Evolutionary conservation across 2,113 vertebrate species (phyloP).

Genomic region (Aramus guarauna): DNA sequence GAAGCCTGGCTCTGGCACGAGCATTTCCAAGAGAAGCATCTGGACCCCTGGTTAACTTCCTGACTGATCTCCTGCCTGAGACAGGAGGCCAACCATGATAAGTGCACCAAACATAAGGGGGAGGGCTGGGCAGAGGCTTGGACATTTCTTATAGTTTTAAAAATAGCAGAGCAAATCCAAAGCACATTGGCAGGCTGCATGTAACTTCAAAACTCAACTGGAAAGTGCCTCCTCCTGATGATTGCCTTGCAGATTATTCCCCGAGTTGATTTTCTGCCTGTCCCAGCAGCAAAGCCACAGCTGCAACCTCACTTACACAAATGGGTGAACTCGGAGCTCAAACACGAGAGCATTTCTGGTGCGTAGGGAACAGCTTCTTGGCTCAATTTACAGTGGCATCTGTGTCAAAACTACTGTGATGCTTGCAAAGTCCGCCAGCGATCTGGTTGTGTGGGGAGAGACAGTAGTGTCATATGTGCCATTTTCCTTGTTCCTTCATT

Average conservation of each 20-base stretch:
- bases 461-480: neutral
- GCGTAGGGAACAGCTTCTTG: neutral
- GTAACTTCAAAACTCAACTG: constrained; percentile 41
- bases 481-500: neutral
- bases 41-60: constrained; percentile 62
- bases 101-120: constrained; percentile 14
- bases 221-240: constrained; percentile 11
- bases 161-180: constrained; percentile 56
- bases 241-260: constrained; percentile 3
- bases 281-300: neutral
- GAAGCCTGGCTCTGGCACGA: constrained; percentile 57
- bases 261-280: neutral
- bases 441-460: neutral
- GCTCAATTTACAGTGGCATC: neutral
- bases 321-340: neutral
- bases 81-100: constrained; percentile 32
- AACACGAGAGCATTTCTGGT: neutral
- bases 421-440: neutral
- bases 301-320: neutral
- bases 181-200: constrained; percentile 23
- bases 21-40: constrained; percentile 66
- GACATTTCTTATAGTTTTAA: constrained; percentile 26
- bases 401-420: neutral
- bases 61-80: constrained; percentile 61
- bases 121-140: constrained; percentile 32